Evolutionary conservation across 2,888 invertebrate genomes (phyloP).

Genomic region (Bugula neritina): DNA sequence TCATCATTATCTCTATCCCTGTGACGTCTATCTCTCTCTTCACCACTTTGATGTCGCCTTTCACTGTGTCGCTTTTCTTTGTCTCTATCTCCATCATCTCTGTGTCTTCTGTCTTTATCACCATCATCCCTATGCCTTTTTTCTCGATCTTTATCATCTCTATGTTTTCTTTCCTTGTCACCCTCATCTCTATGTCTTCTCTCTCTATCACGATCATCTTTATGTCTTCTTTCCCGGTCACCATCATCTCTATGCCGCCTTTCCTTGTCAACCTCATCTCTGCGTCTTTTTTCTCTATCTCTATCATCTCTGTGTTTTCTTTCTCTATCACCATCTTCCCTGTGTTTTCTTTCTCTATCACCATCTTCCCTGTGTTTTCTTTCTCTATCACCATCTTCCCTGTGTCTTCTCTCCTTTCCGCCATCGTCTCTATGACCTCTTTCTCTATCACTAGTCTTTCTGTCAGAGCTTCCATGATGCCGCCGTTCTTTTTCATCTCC

Average conservation of each 20-base stretch:
- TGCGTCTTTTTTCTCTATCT: not conserved
- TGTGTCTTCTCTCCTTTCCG: not conserved
- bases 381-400: slow-evolving; percentile 28
- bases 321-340: not conserved
- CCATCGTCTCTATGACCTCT: slow-evolving; percentile 26
- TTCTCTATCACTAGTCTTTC: slow-evolving; percentile 27
- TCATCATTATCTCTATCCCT: not conserved
- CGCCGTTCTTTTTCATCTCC: slow-evolving; percentile 15
- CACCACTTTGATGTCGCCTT: not conserved
- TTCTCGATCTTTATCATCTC: not conserved
- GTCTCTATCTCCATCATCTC: not conserved
- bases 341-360: slow-evolving; percentile 29
- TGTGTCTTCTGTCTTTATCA: slow-evolving; percentile 8
- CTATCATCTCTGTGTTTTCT: not conserved
- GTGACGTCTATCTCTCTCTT: not conserved
- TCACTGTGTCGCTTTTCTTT: not conserved
- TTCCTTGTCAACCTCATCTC: slow-evolving; percentile 6
- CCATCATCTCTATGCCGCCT: slow-evolving; percentile 27
- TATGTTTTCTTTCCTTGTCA: slow-evolving; percentile 28
- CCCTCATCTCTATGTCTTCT: slow-evolving; percentile 25
- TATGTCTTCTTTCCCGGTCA: not conserved
- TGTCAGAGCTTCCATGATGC: slow-evolving; percentile 25
- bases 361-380: slow-evolving; percentile 31
- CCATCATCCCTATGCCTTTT: not conserved
- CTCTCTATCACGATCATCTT: slow-evolving; percentile 22